A percentile compares a stretch with the other conserved stretches of the same genome.
phyloP scores from a whole-genome alignment of 2,113 vertebrate species.

The Rhizomys pruinosus region DNA sequence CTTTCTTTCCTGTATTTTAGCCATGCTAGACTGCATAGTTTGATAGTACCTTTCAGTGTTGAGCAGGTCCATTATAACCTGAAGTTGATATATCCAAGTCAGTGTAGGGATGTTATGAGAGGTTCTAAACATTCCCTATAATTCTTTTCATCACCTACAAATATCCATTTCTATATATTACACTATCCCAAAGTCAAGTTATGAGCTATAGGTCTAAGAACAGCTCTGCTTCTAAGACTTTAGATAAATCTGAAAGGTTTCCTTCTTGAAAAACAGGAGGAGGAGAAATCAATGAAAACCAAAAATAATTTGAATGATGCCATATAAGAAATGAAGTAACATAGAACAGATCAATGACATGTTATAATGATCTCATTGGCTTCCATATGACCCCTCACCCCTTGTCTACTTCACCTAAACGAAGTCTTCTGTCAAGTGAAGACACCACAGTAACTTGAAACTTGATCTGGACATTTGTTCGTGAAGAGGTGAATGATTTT shows the following conservation, averaged over 20 bases:
- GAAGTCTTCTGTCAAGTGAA: neutral
- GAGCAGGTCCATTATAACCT: too few relatives aligned
- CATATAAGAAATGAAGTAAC: neutral
- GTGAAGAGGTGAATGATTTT: slow-evolving; percentile 3
- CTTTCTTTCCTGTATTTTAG: neutral
- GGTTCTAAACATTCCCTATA: neutral
- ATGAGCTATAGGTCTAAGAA: neutral
- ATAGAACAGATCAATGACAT: neutral
- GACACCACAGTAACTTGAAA: neutral
- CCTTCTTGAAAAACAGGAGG: neutral
- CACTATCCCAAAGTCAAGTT: neutral
- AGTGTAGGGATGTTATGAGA: too few relatives aligned
- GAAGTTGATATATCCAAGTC: neutral
- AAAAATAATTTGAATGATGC: neutral
- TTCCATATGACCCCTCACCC: neutral
- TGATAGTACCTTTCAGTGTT: neutral
- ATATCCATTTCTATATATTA: neutral
- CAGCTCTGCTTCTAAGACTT: neutral
- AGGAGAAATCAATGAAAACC: neutral
- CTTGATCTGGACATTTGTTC: neutral
- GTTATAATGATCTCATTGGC: neutral
- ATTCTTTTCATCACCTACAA: slow-evolving; percentile 5
- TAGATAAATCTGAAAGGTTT: neutral
- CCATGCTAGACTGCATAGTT: neutral
- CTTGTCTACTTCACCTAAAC: slow-evolving; percentile 3